These are phyloP conservation scores for Biston betularia DNA, from an alignment of 2,888 invertebrate genomes.

Conservation along the genomic window DNA sequence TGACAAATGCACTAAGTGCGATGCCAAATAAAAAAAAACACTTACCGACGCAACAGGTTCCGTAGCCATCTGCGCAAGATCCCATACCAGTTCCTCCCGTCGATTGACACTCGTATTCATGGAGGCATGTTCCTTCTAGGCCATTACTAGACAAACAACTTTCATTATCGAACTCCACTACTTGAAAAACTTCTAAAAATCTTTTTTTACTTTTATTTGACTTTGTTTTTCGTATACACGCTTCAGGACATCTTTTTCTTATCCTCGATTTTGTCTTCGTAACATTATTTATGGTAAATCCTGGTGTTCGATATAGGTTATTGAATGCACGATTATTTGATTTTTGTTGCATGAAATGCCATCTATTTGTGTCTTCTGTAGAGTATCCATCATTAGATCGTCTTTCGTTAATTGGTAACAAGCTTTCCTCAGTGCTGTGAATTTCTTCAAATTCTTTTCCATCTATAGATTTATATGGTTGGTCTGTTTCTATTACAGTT, in stretches of 20 bases:
- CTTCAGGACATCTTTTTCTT: constrained; percentile 55
- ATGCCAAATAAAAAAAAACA: constrained; percentile 43
- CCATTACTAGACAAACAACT: constrained; percentile 85
- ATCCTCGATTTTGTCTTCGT: constrained; percentile 41
- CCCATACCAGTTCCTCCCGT: constrained; percentile 88
- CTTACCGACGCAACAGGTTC: constrained; percentile 92
- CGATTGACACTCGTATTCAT: constrained; percentile 88
- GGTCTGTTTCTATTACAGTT: constrained; percentile 47
- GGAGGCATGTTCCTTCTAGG: constrained; percentile 90
- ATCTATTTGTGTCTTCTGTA: constrained; percentile 42
- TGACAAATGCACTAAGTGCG: too few species aligned
- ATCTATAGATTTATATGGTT: constrained; percentile 27
- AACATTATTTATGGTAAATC: constrained; percentile 1
- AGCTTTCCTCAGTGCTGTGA: constrained; percentile 30
- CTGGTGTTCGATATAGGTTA: neutral
- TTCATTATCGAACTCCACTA: constrained; percentile 89
- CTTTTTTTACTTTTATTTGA: constrained; percentile 52
- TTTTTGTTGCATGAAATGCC: constrained; percentile 44
- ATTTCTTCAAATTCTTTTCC: constrained; percentile 44
- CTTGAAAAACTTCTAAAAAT: constrained; percentile 89
- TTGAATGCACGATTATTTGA: neutral
- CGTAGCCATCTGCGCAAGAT: constrained; percentile 90
- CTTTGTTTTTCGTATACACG: constrained; percentile 34
- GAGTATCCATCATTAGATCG: constrained; percentile 4
- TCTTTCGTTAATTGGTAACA: constrained; percentile 22